Evolutionary conservation across 2,113 vertebrate species (phyloP), one percentile per base, ranked within the genome.

Genomic region (Eretmochelys imbricata): DNA sequence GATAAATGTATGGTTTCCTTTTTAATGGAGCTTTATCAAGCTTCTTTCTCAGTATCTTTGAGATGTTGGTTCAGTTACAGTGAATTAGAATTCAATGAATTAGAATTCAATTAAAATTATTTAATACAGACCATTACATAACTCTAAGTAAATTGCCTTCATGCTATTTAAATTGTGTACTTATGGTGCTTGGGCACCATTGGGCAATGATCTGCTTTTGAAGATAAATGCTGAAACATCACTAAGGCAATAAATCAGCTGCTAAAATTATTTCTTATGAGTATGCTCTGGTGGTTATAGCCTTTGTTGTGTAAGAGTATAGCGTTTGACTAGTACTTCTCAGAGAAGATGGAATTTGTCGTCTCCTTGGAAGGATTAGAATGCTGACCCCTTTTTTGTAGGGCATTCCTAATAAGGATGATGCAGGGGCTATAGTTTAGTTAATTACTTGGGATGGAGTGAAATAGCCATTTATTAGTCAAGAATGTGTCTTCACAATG

Each of bases 401-500:
- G 89, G 11, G 24, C 59, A 85, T 91, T 79, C 6, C 11, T 9
- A 86, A 62, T 79, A 72, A 87, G 80, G 25, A 59, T 90, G 42
- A 35, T 91, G 88, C 57, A 88, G 89, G n/a, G 8, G 11, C 50
- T 86, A 10, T 62, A 50, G 79, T 62, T 90, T 94, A 85, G 85
- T 84, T 57, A 55, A 57, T 89, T 85, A 90, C 89, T 82, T 90
- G 86, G 87, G 72, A 69, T 72, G 87, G 59, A 0, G 0, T 93
- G 55, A 85, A 95, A 82, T 72, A 87, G 69, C 46, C 78, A 51
- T 65, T 46, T 93, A 55, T 95, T 96, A 89, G 95, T 90, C 88
- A 91, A 88, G 82, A 94, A 50, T 79, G 20, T 78, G 49, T 94
- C 95, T 62, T 98, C 89, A 90, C 91, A 82, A 82, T 87, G 76